phyloP scores from a whole-genome alignment of 2,888 invertebrate genomes.

The Lasioglossum calceatum region DNA sequence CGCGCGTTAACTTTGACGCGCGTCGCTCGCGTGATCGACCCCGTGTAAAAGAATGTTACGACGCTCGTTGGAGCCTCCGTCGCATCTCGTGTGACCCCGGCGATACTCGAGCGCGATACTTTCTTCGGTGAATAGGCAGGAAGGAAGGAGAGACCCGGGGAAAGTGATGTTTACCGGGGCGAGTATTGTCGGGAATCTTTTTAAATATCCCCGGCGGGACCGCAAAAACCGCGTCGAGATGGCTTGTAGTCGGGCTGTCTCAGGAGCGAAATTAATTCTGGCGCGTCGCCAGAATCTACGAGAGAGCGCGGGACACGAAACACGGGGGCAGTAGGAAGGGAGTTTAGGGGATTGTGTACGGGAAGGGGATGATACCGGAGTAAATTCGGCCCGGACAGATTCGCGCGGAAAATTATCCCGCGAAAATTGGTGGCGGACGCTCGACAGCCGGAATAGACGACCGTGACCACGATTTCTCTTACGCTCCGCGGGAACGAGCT shows the following conservation, averaged over 20 bases:
- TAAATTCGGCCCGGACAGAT: slow-evolving; percentile 46
- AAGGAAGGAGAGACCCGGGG: not conserved
- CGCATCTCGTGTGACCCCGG: not conserved
- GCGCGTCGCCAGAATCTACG: slow-evolving; percentile 67
- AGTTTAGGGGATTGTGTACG: slow-evolving; percentile 9
- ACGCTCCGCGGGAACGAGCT: slow-evolving; percentile 57
- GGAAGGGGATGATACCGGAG: slow-evolving; percentile 19
- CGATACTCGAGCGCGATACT: not conserved
- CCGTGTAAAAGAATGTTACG: not conserved
- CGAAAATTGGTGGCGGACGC: slow-evolving; percentile 44
- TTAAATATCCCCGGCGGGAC: slow-evolving; percentile 33
- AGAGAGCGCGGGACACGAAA: slow-evolving; percentile 45
- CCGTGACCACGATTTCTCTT: slow-evolving; percentile 63
- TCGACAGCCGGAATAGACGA: slow-evolving; percentile 56
- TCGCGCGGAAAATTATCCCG: slow-evolving; percentile 61
- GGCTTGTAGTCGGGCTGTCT: slow-evolving; percentile 39
- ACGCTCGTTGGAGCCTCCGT: not conserved
- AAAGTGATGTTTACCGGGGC: slow-evolving; percentile 44
- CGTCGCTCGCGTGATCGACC: not conserved
- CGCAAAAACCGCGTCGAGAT: slow-evolving; percentile 36
- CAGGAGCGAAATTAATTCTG: slow-evolving; percentile 72
- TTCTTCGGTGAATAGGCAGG: not conserved
- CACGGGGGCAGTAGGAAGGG: not conserved
- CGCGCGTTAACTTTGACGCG: not conserved
- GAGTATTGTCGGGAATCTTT: slow-evolving; percentile 29